These are phyloP conservation scores for Macaca mulatta DNA, from an alignment of 2,113 vertebrate species.

Conservation along the genomic window DNA sequence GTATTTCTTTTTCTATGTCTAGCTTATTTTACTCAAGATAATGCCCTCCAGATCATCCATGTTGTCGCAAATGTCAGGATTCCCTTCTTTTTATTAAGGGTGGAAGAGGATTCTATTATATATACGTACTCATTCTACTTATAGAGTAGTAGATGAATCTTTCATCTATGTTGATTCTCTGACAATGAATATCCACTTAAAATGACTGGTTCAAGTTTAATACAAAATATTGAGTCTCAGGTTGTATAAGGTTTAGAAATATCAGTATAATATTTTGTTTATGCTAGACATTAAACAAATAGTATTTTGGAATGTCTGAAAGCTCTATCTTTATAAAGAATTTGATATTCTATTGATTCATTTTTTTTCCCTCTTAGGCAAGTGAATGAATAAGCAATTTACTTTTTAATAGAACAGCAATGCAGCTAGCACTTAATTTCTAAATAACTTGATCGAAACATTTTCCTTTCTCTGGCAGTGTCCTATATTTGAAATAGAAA, in stretches of 20 bases:
- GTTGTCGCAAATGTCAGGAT: not conserved
- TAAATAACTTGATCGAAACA: not conserved
- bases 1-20: not conserved
- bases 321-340: not conserved
- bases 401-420: not conserved
- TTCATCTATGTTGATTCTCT: not conserved
- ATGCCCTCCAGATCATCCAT: not conserved
- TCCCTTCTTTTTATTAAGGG: not conserved
- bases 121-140: not conserved
- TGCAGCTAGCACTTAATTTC: not conserved
- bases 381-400: not conserved
- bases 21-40: not conserved
- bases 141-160: not conserved
- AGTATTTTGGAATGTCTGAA: not conserved
- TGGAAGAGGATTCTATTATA: no score
- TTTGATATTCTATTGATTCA: not conserved
- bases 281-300: not conserved
- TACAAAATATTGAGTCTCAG: not conserved
- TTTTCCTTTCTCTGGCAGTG: not conserved
- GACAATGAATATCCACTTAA: not conserved
- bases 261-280: not conserved
- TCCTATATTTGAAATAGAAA: slow-evolving; percentile 1
- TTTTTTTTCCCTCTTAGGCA: not conserved
- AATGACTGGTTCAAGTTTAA: not conserved
- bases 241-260: not conserved